A percentile compares a stretch with the other conserved stretches of the same genome.
Conservation (phyloP, 2,113 vertebrate species). For the Pangasianodon gigas region DNA sequence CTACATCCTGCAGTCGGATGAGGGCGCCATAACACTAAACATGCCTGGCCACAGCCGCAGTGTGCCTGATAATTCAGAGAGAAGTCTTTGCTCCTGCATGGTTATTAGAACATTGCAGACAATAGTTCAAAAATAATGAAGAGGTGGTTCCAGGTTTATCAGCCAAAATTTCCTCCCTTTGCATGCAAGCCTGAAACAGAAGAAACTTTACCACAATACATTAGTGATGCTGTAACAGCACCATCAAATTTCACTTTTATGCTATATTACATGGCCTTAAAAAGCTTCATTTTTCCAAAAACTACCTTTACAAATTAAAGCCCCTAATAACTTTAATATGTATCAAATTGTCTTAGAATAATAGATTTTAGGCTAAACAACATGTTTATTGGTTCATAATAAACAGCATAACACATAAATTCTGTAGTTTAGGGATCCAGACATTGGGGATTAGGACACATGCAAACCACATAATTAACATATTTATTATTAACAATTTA, state of each 20-base stretch:
- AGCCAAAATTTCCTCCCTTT: background rate
- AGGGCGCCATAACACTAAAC: slow-evolving; percentile 61
- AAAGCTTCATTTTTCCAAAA: background rate
- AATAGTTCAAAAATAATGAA: background rate
- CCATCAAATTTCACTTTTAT: background rate
- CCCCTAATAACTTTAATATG: background rate
- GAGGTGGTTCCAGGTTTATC: background rate
- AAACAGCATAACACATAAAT: background rate
- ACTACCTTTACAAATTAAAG: background rate
- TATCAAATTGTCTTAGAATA: background rate
- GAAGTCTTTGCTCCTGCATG: background rate
- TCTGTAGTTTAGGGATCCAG: background rate
- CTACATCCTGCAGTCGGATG: slow-evolving; percentile 59
- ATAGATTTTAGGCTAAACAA: background rate
- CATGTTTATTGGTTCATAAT: background rate
- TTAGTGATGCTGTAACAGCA: background rate
- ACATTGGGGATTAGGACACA: background rate
- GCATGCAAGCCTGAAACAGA: background rate
- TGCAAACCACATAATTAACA: background rate
- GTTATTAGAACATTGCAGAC: slow-evolving; percentile 2
- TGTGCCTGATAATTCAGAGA: background rate
- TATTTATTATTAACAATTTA: background rate
- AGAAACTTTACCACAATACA: background rate
- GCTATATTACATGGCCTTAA: background rate
- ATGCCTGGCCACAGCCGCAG: background rate